Base-by-base conservation (phyloP, 1,140 invertebrate genomes). In the Ladona fulva region DNA sequence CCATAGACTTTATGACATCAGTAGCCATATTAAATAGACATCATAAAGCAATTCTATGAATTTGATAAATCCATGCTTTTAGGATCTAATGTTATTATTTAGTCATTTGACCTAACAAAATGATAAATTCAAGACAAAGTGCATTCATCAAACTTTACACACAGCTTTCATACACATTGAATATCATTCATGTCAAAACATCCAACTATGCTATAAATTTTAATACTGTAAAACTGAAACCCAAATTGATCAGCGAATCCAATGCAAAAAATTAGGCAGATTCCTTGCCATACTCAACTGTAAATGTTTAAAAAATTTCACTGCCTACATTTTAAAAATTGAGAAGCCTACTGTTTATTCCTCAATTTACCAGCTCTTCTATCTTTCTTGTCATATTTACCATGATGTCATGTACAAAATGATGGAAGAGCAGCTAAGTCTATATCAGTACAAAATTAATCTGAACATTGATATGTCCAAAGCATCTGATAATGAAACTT, bases 251-350 rank as follows among this genome's bases (percentile, higher is more conserved):
- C n/a, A 66, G 52, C 14, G 12, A 37, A 37, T 37, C 14, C n/a
- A 66, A 66, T 66, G 52, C 52, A 66, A 66, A 66, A 66, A 66
- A 66, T 66, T 66, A 66, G 52, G n/a, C 29, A 66, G n/a, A 66
- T 66, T 22, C 52, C 5, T 66, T 66, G 14, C 52, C 52, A 19
- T 66, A 19, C 52, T 66, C 52, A 66, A 66, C 52, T 66, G 52
- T 66, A 66, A 66, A 66, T 66, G 3, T 19, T 16, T 66, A 66
- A 66, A 22, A 66, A 66, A 66, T 66, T 10, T 66, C n/a, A 66
- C 5, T 66, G n/a, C 5, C 52, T 66, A 66, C 52, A 66, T 8
- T 37, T 66, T 66, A 66, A 66, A 66, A 66, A 66, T 66, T 12
- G 52, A 66, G 16, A 66, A 66, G 52, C 52, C 52, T 22, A 66